Base-by-base conservation (phyloP, 2,888 invertebrate genomes). In the Drosophila lutescens region DNA sequence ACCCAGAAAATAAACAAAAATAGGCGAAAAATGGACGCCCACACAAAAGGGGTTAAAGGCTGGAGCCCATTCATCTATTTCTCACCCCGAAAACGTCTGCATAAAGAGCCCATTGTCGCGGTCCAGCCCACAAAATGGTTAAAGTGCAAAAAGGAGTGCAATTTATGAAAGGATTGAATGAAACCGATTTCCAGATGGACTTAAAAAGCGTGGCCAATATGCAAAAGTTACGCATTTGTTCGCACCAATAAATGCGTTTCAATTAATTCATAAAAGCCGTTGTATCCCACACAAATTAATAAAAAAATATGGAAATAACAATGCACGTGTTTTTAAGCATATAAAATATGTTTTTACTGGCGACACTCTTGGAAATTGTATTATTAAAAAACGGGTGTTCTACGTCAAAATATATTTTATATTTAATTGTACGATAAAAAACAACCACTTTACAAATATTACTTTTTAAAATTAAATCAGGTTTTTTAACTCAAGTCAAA, bases 41-140 rank as follows among this genome's bases (percentile, higher is more conserved):
- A 34, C 73, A 43, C 47, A 49, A 43, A 43, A 40, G 75, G 50
- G 62, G 67, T 50, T 51, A 71, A 74, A 67, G 68, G 75, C 38
- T 67, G 50, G 68, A 70, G 58, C 40, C 75, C 75, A 66, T 70
- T 74, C 70, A 66, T 70, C 70, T 74, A 74, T 70, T 55, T 74
- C 74, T 41, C 75, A 66, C 75, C 70, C 70, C 40, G 50, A 17
- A 30, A 43, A 30, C 38, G 26, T 30, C 41, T 32, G 66, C 65
- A 66, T 55, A 75, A 69, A 51, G 47, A 51, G 43, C 51, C 55
- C 56, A 68, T 76, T 66, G 76, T 67, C 40, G 50, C 68, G 44
- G 75, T 34, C 38, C 70, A 67, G 41, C 68, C 70, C 50, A 51
- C 70, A 56, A 70, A 70, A 74, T 51, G 55, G 68, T 56, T 71